Conservation (phyloP, 2,888 invertebrate genomes). For the Mycogona germanica region DNA sequence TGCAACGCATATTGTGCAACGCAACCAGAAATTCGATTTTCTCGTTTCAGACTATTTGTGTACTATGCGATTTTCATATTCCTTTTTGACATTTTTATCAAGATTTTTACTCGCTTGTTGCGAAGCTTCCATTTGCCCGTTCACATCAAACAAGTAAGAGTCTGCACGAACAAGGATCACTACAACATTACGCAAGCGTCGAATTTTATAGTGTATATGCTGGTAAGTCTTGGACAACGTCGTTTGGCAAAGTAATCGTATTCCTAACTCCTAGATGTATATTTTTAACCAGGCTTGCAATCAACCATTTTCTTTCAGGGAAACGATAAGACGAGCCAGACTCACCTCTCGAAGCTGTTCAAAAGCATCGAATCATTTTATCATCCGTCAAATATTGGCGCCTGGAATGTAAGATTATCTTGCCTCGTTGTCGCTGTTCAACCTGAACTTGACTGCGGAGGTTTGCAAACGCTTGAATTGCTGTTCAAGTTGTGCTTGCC, state of each 20-base stretch:
- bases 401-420: conserved; percentile 47
- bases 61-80: too few species aligned
- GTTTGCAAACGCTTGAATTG: too few species aligned
- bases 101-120: conserved; percentile 34
- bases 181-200: conserved; percentile 42
- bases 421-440: not conserved
- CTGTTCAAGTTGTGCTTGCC: too few species aligned
- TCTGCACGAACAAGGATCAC: conserved; percentile 27
- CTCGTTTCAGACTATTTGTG: not conserved
- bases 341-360: conserved; percentile 64
- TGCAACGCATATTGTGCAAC: conserved; percentile 5
- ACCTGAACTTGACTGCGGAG: too few species aligned
- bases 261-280: too few species aligned
- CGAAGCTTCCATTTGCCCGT: conserved; percentile 67
- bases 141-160: conserved; percentile 37
- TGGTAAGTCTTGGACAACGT: conserved; percentile 39
- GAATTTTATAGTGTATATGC: conserved; percentile 43
- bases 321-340: conserved; percentile 52
- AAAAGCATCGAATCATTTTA: conserved; percentile 73
- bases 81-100: conserved; percentile 16
- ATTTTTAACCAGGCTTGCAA: too few species aligned
- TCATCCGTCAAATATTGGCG: conserved; percentile 76
- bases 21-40: conserved; percentile 3
- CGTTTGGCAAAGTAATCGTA: too few species aligned
- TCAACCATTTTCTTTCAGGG: conserved; percentile 46